A percentile compares a stretch with the other conserved stretches of the same genome.
These are phyloP conservation scores for Cataglyphis cursor DNA, from an alignment of 2,888 invertebrate genomes.

Conservation along the genomic window DNA sequence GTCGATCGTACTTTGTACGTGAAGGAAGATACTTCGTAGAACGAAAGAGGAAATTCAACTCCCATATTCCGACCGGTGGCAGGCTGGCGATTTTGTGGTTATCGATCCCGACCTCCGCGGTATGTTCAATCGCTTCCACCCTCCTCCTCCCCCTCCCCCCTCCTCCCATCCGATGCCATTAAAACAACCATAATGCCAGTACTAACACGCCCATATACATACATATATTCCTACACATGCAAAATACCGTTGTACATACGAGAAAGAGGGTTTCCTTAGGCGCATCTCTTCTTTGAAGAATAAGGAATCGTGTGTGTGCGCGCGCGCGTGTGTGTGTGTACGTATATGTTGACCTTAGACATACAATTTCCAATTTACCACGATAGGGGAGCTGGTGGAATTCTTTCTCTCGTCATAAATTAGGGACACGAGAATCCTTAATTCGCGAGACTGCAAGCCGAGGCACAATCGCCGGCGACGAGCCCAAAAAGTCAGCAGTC, in stretches of 20 bases:
- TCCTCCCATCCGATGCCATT: neutral
- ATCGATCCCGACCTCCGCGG: conserved; percentile 47
- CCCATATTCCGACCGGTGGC: conserved; percentile 17
- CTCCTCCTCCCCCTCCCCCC: neutral
- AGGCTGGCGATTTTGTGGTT: conserved; percentile 53
- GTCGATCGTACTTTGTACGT: conserved; percentile 3
- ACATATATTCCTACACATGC: neutral
- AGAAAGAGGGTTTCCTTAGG: neutral
- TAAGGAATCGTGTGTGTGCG: no score
- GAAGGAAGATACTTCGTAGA: conserved; percentile 7
- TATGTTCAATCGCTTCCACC: conserved; percentile 27
- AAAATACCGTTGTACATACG: neutral
- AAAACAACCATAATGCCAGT: conserved; percentile 24
- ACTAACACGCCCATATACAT: neutral
- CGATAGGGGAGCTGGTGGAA: neutral
- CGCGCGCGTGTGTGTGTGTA: no score
- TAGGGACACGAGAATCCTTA: neutral
- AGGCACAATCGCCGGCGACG: neutral
- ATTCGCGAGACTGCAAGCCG: conserved; percentile 1
- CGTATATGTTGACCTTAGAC: neutral
- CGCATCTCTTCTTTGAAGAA: no score
- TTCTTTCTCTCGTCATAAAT: conserved; percentile 17
- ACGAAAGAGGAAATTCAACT: conserved; percentile 16
- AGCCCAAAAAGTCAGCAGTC: conserved; percentile 21
- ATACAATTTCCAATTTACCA: conserved; percentile 33